Evolutionary conservation across 2,797 vertebrate species (phyloP).

Genomic region (Gadopsis marmoratus): DNA sequence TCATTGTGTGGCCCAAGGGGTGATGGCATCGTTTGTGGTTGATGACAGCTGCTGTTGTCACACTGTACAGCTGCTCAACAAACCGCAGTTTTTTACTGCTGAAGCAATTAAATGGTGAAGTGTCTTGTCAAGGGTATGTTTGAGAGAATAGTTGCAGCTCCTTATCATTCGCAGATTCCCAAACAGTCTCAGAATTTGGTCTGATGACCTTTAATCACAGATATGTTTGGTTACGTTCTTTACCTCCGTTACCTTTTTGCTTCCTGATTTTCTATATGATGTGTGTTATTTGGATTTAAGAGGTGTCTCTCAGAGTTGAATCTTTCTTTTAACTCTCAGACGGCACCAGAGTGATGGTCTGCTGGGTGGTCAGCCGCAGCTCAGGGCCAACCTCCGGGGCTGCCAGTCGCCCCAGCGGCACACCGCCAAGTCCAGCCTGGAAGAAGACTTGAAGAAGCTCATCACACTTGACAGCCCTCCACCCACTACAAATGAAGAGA

Average conservation of each 20-base stretch:
- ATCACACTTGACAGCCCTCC: constrained; percentile 96
- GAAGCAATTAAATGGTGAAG: constrained; percentile 5
- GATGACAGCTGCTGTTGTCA: constrained; percentile 15
- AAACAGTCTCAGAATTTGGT: not conserved
- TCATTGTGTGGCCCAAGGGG: constrained; percentile 9
- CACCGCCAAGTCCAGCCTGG: constrained; percentile 91
- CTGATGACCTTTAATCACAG: constrained; percentile 1
- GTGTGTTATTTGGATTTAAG: not conserved
- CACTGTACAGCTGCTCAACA: constrained; percentile 8
- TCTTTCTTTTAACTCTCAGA: constrained; percentile 72
- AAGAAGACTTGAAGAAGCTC: constrained; percentile 96
- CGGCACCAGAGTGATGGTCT: constrained; percentile 94
- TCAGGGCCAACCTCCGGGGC: constrained; percentile 92
- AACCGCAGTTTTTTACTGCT: constrained; percentile 9
- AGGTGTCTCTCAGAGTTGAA: not conserved
- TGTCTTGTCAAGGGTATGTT: not conserved
- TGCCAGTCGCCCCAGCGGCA: constrained; percentile 92
- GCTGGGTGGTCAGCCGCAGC: constrained; percentile 90
- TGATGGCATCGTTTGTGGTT: constrained; percentile 7
- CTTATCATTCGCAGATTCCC: not conserved
- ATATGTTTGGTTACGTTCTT: not conserved
- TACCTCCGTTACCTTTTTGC: not conserved
- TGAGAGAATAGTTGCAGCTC: not conserved
- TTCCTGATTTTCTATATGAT: not conserved
- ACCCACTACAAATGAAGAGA: constrained; percentile 88